Percentiles rank a stretch among this genome's conserved stretches.
phyloP scores from a whole-genome alignment of 2,797 vertebrate genomes.

The Pseudomugil tenellus region DNA sequence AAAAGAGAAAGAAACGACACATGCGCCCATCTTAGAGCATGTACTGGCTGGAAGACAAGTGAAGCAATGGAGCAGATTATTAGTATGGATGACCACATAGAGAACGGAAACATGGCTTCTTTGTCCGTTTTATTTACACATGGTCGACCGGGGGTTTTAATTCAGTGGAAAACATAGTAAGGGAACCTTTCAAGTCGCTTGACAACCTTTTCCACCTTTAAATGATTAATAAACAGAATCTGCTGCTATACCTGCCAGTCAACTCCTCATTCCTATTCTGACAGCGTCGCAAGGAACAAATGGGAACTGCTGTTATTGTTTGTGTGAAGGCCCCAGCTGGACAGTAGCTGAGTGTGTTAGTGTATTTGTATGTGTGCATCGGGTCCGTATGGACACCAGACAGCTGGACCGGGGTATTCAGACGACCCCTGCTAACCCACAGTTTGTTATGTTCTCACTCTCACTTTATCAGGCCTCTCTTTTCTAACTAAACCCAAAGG shows the following conservation, averaged over 20 bases:
- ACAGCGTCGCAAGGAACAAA: conserved; percentile 48
- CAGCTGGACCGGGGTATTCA: conserved; percentile 67
- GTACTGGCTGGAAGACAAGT: background rate
- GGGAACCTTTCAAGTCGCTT: conserved; percentile 20
- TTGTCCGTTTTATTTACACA: conserved; percentile 22
- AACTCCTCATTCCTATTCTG: conserved; percentile 60
- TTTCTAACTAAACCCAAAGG: conserved; percentile 57
- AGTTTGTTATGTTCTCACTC: conserved; percentile 31
- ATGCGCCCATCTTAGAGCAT: background rate
- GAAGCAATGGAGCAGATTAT: conserved; percentile 12
- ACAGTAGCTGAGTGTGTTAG: conserved; percentile 56
- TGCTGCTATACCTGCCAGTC: conserved; percentile 6
- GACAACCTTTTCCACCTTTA: conserved; percentile 9
- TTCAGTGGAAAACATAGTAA: background rate
- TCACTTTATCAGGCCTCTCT: conserved; percentile 41
- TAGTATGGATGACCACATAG: background rate
- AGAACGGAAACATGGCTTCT: conserved; percentile 3
- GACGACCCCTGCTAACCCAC: conserved; percentile 54
- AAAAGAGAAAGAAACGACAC: background rate
- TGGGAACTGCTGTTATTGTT: conserved; percentile 65
- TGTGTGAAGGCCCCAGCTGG: conserved; percentile 66
- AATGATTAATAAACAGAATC: conserved; percentile 39
- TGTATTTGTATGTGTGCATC: conserved; percentile 28
- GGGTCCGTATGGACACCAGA: conserved; percentile 69
- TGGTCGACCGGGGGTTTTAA: conserved; percentile 1